A percentile compares a stretch with the other conserved stretches of the same genome.
These are phyloP conservation scores for Lasioglossum vierecki DNA, from an alignment of 2,888 invertebrate species.

Conservation along the genomic window DNA sequence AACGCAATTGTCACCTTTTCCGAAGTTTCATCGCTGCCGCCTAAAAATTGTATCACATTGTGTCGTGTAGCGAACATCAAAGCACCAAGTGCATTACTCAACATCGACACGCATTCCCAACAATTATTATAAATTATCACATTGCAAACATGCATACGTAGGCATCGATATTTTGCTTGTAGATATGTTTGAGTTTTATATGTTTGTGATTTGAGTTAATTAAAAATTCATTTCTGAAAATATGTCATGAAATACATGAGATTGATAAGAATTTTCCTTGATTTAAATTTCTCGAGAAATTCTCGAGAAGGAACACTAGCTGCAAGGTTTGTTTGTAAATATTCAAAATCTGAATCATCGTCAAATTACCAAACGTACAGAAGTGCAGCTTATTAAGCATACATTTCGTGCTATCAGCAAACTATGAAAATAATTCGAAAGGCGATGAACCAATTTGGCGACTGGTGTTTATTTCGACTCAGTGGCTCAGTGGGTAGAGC, in stretches of 20 bases:
- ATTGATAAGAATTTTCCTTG: too few relatives aligned
- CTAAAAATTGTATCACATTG: background rate
- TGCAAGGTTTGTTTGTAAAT: background rate
- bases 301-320: too few relatives aligned
- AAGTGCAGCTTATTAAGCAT: background rate
- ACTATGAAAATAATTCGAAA: background rate
- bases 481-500: too few relatives aligned
- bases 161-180: background rate
- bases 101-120: background rate
- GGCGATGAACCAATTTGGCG: background rate
- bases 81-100: background rate
- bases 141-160: constrained; percentile 1
- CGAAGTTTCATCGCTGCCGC: background rate
- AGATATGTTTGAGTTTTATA: too few relatives aligned
- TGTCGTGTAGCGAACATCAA: background rate
- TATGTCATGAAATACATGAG: too few relatives aligned
- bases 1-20: background rate
- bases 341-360: background rate
- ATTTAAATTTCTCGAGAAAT: too few relatives aligned
- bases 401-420: background rate
- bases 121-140: constrained; percentile 4
- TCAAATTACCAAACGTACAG: background rate
- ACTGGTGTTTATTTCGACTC: background rate
- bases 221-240: too few relatives aligned
- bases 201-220: too few relatives aligned